A percentile compares a stretch with the other conserved stretches of the same genome.
phyloP scores from a whole-genome alignment of 2,888 invertebrate species.

The Machimus atricapillus region DNA sequence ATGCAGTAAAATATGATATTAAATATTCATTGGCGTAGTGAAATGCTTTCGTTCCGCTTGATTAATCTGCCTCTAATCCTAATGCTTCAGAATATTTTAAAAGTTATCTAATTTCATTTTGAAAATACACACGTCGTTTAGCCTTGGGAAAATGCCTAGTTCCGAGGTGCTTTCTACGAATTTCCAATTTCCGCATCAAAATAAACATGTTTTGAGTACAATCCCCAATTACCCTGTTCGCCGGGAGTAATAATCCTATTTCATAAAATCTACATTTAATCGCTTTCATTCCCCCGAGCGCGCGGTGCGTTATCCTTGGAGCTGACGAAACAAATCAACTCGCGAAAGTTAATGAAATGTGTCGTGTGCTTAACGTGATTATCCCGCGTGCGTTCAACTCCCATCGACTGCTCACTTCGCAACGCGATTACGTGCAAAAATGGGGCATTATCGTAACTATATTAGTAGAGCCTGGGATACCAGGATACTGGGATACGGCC shows the following conservation, averaged over 20 bases:
- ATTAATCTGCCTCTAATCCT: not conserved
- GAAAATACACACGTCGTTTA: not conserved
- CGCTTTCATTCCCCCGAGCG: not conserved
- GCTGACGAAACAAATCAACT: not conserved
- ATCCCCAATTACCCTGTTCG: not conserved
- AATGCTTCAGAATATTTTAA: not conserved
- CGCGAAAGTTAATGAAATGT: conserved; percentile 4
- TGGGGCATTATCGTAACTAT: conserved; percentile 23
- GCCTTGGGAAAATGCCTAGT: not conserved
- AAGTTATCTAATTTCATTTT: not conserved
- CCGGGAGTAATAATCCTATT: not conserved
- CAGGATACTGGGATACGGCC: not conserved
- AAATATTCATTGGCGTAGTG: not conserved
- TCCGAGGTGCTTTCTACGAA: not conserved
- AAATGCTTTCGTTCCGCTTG: not conserved
- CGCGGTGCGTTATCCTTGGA: not conserved
- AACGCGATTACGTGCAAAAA: conserved; percentile 13
- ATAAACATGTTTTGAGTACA: not conserved
- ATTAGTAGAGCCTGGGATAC: not conserved
- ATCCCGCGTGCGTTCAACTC: conserved; percentile 1
- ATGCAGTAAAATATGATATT: not conserved
- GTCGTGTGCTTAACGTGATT: conserved; percentile 3
- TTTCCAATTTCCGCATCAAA: not conserved
- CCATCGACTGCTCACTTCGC: conserved; percentile 10
- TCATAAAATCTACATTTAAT: not conserved